Conservation (phyloP, 2,797 vertebrate species). For the Periparus ater region DNA sequence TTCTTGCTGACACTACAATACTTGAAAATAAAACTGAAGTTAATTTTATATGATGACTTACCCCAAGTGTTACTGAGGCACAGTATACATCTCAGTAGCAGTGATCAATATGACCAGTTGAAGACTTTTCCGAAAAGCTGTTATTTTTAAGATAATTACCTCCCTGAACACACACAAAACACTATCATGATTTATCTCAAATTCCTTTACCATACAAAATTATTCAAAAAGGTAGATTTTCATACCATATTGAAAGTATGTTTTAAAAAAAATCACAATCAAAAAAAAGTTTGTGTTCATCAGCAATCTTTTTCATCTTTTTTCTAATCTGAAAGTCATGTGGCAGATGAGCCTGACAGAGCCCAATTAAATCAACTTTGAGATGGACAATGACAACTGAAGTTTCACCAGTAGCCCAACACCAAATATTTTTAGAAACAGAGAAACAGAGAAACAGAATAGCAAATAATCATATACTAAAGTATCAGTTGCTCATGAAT, state of each 20-base stretch:
- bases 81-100: background rate
- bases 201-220: background rate
- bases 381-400: background rate
- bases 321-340: background rate
- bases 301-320: background rate
- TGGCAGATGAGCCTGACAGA: background rate
- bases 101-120: background rate
- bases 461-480: background rate
- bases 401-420: background rate
- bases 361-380: background rate
- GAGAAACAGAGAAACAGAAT: background rate
- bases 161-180: background rate
- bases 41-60: background rate
- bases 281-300: background rate
- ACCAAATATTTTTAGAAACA: background rate
- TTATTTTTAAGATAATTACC: background rate
- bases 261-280: background rate
- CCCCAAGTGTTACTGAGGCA: background rate
- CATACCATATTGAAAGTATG: background rate
- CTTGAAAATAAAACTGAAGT: slow-evolving; percentile 1
- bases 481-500: background rate
- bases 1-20: background rate
- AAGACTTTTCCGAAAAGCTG: background rate
- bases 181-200: background rate
- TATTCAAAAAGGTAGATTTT: background rate